Percentiles rank a stretch among this genome's conserved stretches.
Conservation (phyloP, 2,113 vertebrate species). For the Mormoops blainvillei region DNA sequence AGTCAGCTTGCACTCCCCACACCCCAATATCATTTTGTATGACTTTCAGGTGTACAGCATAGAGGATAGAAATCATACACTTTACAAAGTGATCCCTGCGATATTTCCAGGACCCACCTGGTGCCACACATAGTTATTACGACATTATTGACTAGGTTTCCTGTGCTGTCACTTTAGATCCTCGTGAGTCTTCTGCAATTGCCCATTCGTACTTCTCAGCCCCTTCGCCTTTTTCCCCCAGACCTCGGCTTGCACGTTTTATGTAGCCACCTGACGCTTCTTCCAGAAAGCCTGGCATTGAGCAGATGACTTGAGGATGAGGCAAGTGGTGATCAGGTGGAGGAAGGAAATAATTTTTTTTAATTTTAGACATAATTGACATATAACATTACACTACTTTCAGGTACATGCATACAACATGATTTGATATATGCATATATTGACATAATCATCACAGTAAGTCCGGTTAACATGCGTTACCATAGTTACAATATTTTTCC, state of each 20-base stretch:
- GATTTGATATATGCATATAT: background rate
- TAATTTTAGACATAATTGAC: background rate
- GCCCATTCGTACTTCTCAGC: background rate
- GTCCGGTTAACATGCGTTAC: background rate
- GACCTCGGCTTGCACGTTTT: background rate
- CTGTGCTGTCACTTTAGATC: background rate
- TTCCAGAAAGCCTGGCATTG: background rate
- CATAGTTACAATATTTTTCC: background rate
- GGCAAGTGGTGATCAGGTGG: background rate
- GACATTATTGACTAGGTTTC: background rate
- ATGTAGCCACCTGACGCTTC: background rate
- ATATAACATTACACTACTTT: background rate
- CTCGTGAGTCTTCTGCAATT: background rate
- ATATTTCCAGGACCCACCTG: background rate
- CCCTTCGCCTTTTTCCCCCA: background rate
- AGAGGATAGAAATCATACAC: background rate
- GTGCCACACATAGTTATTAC: background rate
- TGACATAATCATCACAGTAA: background rate
- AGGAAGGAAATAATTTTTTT: background rate
- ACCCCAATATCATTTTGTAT: background rate
- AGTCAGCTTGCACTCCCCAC: background rate
- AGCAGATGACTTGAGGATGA: background rate
- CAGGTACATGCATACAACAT: background rate
- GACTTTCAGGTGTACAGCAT: background rate
- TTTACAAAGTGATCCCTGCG: background rate